Percentiles rank a stretch among this genome's conserved stretches.
These are phyloP conservation scores for Drosophila sulfurigaster DNA, from an alignment of 1,140 invertebrate species.

Conservation along the genomic window DNA sequence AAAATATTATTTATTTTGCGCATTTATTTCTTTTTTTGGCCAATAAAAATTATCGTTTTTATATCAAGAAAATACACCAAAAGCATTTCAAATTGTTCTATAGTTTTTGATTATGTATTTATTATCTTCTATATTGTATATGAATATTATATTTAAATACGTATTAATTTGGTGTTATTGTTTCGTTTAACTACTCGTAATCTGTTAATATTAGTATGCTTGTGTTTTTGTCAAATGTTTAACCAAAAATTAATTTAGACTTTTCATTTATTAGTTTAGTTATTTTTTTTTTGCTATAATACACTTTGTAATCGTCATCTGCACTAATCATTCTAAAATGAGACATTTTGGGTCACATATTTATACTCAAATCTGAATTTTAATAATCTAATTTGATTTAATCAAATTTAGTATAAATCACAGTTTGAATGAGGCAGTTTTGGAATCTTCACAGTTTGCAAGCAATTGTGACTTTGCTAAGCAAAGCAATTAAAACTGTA, in stretches of 20 bases:
- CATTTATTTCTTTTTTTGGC: constrained; percentile 67
- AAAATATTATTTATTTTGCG: constrained; percentile 65
- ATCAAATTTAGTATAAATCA: not conserved
- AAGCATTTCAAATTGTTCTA: constrained; percentile 65
- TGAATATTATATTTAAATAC: constrained; percentile 27
- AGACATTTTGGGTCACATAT: constrained; percentile 27
- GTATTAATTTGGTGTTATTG: constrained; percentile 66
- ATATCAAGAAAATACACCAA: constrained; percentile 60
- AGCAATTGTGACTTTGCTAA: constrained; percentile 34
- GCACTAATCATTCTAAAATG: constrained; percentile 46
- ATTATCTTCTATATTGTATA: constrained; percentile 29
- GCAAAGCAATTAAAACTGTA: constrained; percentile 11
- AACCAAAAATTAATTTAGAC: constrained; percentile 68
- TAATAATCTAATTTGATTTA: constrained; percentile 11
- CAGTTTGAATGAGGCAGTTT: constrained; percentile 3
- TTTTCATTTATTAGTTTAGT: constrained; percentile 11
- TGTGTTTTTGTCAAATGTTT: constrained; percentile 79
- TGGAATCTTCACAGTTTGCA: constrained; percentile 8
- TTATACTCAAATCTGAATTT: constrained; percentile 11
- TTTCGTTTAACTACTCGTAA: constrained; percentile 49
- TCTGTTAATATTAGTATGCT: constrained; percentile 52
- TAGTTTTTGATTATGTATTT: constrained; percentile 44
- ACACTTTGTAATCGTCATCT: constrained; percentile 31
- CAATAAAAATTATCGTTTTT: constrained; percentile 67
- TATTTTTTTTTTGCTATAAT: constrained; percentile 15